Percentiles rank a stretch among this genome's conserved stretches.
phyloP scores from a whole-genome alignment of 2,113 vertebrate genomes.

The Sprattus sprattus region DNA sequence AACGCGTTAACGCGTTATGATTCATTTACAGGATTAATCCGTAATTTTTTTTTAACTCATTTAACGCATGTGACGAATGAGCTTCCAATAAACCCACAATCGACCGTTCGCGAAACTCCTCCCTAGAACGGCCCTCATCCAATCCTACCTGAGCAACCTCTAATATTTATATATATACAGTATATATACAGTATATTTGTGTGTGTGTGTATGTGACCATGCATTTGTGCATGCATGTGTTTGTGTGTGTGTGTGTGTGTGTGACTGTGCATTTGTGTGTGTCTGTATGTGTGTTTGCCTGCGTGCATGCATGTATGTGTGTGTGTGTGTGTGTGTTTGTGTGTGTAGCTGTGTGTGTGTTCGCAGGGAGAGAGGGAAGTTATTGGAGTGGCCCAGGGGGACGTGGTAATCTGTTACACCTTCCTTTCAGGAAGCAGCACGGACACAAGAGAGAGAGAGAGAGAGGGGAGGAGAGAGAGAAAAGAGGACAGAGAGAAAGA shows the following conservation, averaged over 20 bases:
- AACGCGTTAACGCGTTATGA: no score
- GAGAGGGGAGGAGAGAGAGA: constrained; percentile 6
- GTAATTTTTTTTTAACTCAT: no score
- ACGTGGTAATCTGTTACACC: constrained; percentile 58
- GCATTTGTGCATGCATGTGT: background rate
- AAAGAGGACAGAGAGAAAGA: constrained; percentile 7
- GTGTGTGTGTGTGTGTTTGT: constrained; percentile 27
- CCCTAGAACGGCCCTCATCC: no score
- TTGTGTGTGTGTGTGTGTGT: background rate
- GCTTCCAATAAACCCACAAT: no score
- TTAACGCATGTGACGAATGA: no score
- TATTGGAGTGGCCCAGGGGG: constrained; percentile 59
- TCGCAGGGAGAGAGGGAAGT: constrained; percentile 40
- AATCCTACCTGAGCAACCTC: no score
- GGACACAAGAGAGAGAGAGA: constrained; percentile 11
- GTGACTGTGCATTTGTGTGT: constrained; percentile 13
- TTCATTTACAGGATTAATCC: no score
- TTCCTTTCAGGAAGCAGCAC: constrained; percentile 49
- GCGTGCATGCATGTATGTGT: background rate
- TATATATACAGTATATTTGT: no score
- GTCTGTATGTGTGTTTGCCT: constrained; percentile 22
- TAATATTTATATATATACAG: no score
- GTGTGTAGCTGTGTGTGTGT: constrained; percentile 40
- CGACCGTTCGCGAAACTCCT: no score
- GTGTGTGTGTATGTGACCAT: background rate